These are phyloP conservation scores for Neodontobutis hainanensis DNA, from an alignment of 2,113 vertebrate species.

Conservation along the genomic window DNA sequence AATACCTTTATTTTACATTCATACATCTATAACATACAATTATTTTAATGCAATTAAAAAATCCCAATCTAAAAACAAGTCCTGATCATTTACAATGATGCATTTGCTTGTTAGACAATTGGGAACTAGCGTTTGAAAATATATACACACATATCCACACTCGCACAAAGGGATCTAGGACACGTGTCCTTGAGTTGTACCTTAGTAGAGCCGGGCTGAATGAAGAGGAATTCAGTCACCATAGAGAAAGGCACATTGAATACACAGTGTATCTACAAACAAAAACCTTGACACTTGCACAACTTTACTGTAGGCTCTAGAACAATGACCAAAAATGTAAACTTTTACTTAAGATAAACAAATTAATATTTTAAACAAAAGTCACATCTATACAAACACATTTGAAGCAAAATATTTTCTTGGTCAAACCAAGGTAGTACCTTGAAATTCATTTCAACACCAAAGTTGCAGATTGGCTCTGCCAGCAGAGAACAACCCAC, in stretches of 20 bases:
- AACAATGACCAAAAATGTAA: conserved; percentile 90
- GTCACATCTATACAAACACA: conserved; percentile 89
- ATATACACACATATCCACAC: conserved; percentile 45
- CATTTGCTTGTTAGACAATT: conserved; percentile 68
- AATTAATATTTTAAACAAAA: conserved; percentile 68
- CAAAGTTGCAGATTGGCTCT: conserved; percentile 88
- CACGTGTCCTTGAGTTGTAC: conserved; percentile 76
- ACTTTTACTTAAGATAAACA: conserved; percentile 93
- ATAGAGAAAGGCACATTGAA: conserved; percentile 85
- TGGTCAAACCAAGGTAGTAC: conserved; percentile 95
- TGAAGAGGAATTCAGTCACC: conserved; percentile 71
- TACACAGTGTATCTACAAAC: conserved; percentile 90
- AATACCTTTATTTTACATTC: conserved; percentile 98
- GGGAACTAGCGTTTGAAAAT: conserved; percentile 73
- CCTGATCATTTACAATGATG: conserved; percentile 81
- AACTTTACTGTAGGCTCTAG: conserved; percentile 75
- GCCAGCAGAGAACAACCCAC: conserved; percentile 96
- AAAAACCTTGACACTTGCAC: conserved; percentile 67
- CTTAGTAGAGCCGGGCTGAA: conserved; percentile 74
- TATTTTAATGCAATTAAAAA: conserved; percentile 90
- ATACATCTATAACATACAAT: conserved; percentile 95
- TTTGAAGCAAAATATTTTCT: conserved; percentile 95
- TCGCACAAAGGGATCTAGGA: conserved; percentile 56
- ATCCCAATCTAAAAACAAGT: conserved; percentile 88
- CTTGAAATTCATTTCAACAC: conserved; percentile 93